Evolutionary conservation across 2,797 vertebrate species (phyloP).

Genomic region (Catostomus latipinnis): DNA sequence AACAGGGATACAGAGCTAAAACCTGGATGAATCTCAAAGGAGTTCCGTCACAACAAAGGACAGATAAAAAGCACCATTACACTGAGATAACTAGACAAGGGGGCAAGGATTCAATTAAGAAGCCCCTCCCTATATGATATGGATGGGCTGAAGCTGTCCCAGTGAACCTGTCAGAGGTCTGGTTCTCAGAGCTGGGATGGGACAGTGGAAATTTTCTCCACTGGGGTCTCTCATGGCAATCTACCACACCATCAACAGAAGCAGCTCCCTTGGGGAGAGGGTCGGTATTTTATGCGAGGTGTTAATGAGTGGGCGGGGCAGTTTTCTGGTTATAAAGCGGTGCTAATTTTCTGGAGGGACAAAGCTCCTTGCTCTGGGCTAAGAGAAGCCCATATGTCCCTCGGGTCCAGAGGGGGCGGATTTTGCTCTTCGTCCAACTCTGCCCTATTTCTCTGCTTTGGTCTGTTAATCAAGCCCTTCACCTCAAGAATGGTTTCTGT

Average conservation of each 20-base stretch:
- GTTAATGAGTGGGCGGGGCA: slow-evolving; percentile 57
- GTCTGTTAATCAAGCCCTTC: slow-evolving; percentile 53
- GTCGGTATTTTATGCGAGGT: background rate
- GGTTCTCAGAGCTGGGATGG: slow-evolving; percentile 62
- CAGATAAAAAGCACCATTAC: slow-evolving; percentile 62
- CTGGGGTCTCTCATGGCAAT: slow-evolving; percentile 59
- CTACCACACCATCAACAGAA: slow-evolving; percentile 52
- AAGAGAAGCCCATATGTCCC: slow-evolving; percentile 59
- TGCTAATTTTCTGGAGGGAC: slow-evolving; percentile 60
- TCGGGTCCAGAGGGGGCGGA: slow-evolving; percentile 62
- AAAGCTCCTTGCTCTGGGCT: slow-evolving; percentile 26
- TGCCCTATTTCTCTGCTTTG: slow-evolving; percentile 31
- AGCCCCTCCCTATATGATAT: slow-evolving; percentile 45
- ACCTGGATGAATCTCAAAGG: slow-evolving; percentile 61
- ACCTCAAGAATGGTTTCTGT: background rate
- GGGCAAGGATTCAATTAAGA: slow-evolving; percentile 64
- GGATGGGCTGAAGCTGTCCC: slow-evolving; percentile 35
- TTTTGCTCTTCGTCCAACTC: slow-evolving; percentile 39
- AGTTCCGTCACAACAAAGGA: slow-evolving; percentile 53
- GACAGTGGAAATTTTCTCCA: slow-evolving; percentile 53
- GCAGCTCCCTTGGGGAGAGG: slow-evolving; percentile 58
- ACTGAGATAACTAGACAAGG: slow-evolving; percentile 62
- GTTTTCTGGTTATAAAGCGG: slow-evolving; percentile 55
- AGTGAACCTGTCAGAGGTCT: slow-evolving; percentile 61
- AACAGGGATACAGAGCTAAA: slow-evolving; percentile 23